These are phyloP conservation scores for Drosophila borborema DNA, from an alignment of 2,888 invertebrate genomes.

Conservation along the genomic window DNA sequence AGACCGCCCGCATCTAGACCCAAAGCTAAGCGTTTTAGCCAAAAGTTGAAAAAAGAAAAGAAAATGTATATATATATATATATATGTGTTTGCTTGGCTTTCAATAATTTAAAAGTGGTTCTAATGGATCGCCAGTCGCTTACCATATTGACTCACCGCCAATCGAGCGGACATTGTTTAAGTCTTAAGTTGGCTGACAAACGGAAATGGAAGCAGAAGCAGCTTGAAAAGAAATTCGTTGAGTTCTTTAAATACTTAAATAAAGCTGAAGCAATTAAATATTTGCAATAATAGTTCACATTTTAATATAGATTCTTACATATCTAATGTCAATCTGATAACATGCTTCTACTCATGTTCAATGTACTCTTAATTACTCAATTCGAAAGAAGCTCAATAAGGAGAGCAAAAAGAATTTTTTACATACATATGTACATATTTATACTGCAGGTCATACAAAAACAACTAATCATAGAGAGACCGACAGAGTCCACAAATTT, in stretches of 20 bases:
- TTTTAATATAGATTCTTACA: too few relatives aligned
- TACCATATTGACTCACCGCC: conserved; percentile 45
- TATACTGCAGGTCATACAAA: too few relatives aligned
- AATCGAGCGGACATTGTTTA: conserved; percentile 33
- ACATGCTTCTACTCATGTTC: not conserved
- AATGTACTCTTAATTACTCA: not conserved
- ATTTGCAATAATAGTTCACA: not conserved
- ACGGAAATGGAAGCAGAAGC: conserved; percentile 7
- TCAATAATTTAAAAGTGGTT: conserved; percentile 53
- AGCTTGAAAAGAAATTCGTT: not conserved
- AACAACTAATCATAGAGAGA: too few relatives aligned
- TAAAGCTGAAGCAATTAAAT: not conserved
- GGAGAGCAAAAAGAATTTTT: not conserved
- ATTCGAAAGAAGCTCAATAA: not conserved
- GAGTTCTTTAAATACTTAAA: not conserved
- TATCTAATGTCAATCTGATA: too few relatives aligned
- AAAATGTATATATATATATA: not conserved
- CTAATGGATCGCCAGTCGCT: conserved; percentile 29
- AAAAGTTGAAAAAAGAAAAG: conserved; percentile 16
- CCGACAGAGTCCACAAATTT: too few relatives aligned
- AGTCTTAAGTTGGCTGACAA: conserved; percentile 11
- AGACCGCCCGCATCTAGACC: conserved; percentile 15
- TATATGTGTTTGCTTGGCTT: conserved; percentile 25
- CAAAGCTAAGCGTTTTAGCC: conserved; percentile 23
- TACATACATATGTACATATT: not conserved